These are phyloP conservation scores for Metellina segmentata DNA, from an alignment of 2,888 invertebrate genomes.

Conservation along the genomic window DNA sequence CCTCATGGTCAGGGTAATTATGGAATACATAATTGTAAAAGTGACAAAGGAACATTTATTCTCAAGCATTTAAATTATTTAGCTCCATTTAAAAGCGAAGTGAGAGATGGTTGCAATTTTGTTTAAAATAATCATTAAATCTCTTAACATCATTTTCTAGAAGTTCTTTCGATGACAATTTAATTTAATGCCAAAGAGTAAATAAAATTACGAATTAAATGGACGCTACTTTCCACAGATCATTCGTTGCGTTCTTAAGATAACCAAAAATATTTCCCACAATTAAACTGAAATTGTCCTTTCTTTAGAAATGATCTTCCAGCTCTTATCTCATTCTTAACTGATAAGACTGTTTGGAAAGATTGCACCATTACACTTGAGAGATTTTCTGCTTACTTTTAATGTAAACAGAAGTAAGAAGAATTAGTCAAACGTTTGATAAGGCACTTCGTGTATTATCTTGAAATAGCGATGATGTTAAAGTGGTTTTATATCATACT, in stretches of 20 bases:
- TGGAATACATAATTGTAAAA: constrained; percentile 6
- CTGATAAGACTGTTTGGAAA: constrained; percentile 40
- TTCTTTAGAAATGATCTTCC: constrained; percentile 5
- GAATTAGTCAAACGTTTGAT: constrained; percentile 3
- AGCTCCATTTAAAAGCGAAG: constrained; percentile 6
- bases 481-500: not conserved
- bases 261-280: constrained; percentile 45
- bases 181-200: constrained; percentile 41
- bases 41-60: constrained; percentile 9
- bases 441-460: not conserved
- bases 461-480: not conserved
- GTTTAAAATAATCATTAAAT: constrained; percentile 43
- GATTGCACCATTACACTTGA: not conserved
- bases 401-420: not conserved
- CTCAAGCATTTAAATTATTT: constrained; percentile 6
- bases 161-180: constrained; percentile 34
- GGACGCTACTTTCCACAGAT: constrained; percentile 13
- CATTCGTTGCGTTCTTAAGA: constrained; percentile 47
- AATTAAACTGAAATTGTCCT: constrained; percentile 50
- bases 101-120: not conserved
- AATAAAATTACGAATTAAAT: constrained; percentile 49
- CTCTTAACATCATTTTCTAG: constrained; percentile 25
- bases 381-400: not conserved
- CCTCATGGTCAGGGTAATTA: no score
- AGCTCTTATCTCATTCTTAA: constrained; percentile 34